phyloP scores from a whole-genome alignment of 2,888 invertebrate species.

The Heliothis peltigera region DNA sequence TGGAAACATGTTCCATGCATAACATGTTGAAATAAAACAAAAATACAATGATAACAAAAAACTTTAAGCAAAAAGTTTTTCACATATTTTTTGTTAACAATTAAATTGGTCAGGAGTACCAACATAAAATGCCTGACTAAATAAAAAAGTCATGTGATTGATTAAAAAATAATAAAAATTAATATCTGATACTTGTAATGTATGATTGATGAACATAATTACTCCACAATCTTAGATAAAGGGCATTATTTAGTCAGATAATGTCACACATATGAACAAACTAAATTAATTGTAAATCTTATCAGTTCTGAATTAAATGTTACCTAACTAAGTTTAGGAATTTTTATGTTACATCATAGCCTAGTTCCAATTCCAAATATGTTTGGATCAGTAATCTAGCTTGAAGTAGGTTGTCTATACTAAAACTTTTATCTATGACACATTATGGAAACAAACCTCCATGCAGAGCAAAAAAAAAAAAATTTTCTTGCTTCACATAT shows the following conservation, averaged over 20 bases:
- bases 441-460: too few species aligned
- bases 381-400: background rate
- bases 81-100: background rate
- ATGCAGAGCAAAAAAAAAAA: too few species aligned
- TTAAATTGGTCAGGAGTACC: conserved; percentile 27
- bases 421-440: too few species aligned
- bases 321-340: background rate
- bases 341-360: background rate
- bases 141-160: conserved; percentile 68
- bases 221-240: conserved; percentile 46
- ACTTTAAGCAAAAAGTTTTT: background rate
- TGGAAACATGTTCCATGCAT: background rate
- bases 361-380: background rate
- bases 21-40: background rate
- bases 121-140: conserved; percentile 30
- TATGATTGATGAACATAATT: conserved; percentile 59
- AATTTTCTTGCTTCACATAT: too few species aligned
- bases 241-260: conserved; percentile 37
- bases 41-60: background rate
- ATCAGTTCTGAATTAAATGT: conserved; percentile 32
- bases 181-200: conserved; percentile 57
- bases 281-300: conserved; percentile 16
- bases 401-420: background rate
- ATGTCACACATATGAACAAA: conserved; percentile 25
- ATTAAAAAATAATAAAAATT: conserved; percentile 39